Conservation (phyloP, 2,888 invertebrate genomes). For the Entomobrya proxima region DNA sequence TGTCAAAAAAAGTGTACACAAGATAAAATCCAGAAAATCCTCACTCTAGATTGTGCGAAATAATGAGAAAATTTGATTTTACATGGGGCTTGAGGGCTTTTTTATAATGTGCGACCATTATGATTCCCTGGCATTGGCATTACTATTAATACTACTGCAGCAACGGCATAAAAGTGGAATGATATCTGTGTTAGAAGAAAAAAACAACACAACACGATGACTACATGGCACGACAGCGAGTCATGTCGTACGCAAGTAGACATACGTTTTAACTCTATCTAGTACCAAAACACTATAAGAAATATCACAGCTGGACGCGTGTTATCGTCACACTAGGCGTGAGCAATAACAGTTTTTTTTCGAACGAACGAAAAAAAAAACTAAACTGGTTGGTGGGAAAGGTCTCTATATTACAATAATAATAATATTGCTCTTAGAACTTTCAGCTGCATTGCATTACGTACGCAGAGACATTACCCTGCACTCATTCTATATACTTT, state of each 20-base stretch:
- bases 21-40: slow-evolving; percentile 25
- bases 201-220: not conserved
- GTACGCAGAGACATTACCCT: not conserved
- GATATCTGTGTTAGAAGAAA: slow-evolving; percentile 41
- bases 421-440: slow-evolving; percentile 42
- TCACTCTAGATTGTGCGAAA: slow-evolving; percentile 36
- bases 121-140: slow-evolving; percentile 21
- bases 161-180: slow-evolving; percentile 24
- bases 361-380: not conserved
- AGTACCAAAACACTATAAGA: not conserved
- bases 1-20: not conserved
- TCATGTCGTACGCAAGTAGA: not conserved
- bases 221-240: slow-evolving; percentile 28
- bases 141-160: slow-evolving; percentile 3
- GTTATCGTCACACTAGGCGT: slow-evolving; percentile 68
- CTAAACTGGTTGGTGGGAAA: not conserved
- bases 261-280: not conserved
- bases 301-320: slow-evolving; percentile 66
- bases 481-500: not conserved
- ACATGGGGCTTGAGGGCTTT: slow-evolving; percentile 35
- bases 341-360: slow-evolving; percentile 67
- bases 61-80: slow-evolving; percentile 55
- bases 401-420: slow-evolving; percentile 29
- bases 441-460: slow-evolving; percentile 34
- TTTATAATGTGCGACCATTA: not conserved